Evolutionary conservation across 2,113 vertebrate genomes (phyloP).

Genomic region (Cariama cristata): DNA sequence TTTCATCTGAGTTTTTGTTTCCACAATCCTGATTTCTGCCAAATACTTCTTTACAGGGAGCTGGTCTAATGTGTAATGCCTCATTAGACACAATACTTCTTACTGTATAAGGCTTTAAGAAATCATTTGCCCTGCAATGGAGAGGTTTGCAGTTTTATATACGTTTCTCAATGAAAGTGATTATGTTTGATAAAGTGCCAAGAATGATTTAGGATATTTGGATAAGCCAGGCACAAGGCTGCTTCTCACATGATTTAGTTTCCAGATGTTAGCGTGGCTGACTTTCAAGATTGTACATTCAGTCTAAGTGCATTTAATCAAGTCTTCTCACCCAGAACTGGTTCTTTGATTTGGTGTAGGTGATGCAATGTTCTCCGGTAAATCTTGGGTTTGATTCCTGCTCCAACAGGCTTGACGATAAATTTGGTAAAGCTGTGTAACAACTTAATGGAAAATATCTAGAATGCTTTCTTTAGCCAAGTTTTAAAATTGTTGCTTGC

Average conservation of each 20-base stretch:
- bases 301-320: neutral
- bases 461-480: neutral
- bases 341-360: neutral
- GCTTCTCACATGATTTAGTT: neutral
- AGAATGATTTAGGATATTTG: neutral
- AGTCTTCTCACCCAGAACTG: neutral
- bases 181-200: neutral
- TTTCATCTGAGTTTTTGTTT: neutral
- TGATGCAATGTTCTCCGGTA: neutral
- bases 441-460: neutral
- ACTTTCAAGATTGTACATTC: neutral
- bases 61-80: neutral
- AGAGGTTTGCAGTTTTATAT: neutral
- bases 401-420: neutral
- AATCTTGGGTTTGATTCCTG: neutral
- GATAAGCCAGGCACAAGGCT: neutral
- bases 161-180: neutral
- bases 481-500: neutral
- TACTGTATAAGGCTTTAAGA: neutral
- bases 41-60: neutral
- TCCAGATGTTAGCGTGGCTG: neutral
- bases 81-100: neutral
- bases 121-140: neutral
- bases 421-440: neutral
- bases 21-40: neutral